These are phyloP conservation scores for Morelia viridis DNA, from an alignment of 2,797 vertebrate species.

Conservation along the genomic window DNA sequence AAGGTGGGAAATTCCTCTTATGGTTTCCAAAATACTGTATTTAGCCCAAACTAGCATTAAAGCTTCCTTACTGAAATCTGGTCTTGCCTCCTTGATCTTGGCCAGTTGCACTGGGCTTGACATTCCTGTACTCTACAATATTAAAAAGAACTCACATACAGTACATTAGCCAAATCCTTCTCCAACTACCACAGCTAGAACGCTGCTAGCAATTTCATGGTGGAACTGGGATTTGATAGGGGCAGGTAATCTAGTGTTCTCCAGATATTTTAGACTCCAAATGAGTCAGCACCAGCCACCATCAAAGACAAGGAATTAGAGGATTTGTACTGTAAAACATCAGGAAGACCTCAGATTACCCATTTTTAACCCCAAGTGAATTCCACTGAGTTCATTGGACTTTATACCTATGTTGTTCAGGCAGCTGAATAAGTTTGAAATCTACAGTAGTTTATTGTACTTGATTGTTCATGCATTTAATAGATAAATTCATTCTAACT, in stretches of 20 bases:
- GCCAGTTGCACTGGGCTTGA: not conserved
- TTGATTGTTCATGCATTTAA: constrained; percentile 4
- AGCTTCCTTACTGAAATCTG: not conserved
- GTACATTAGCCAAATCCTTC: not conserved
- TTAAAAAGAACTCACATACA: not conserved
- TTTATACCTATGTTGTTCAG: not conserved
- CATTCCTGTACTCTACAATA: not conserved
- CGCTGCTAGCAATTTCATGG: not conserved
- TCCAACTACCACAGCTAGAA: not conserved
- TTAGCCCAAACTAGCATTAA: not conserved
- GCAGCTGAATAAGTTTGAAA: not conserved
- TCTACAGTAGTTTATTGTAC: not conserved
- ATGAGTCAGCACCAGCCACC: not conserved
- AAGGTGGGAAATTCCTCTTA: not conserved
- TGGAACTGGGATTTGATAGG: not conserved
- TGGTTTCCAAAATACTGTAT: not conserved
- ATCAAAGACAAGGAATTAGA: not conserved
- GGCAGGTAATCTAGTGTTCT: not conserved
- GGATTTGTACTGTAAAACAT: not conserved
- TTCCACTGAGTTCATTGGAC: not conserved
- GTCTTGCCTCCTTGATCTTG: not conserved
- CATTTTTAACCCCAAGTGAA: not conserved
- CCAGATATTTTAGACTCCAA: not conserved
- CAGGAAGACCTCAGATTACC: not conserved
- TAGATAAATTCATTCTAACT: not conserved